Percentiles rank a stretch among this genome's conserved stretches.
Conservation (phyloP, 2,797 vertebrate species). For the Sebastes umbrosus region DNA sequence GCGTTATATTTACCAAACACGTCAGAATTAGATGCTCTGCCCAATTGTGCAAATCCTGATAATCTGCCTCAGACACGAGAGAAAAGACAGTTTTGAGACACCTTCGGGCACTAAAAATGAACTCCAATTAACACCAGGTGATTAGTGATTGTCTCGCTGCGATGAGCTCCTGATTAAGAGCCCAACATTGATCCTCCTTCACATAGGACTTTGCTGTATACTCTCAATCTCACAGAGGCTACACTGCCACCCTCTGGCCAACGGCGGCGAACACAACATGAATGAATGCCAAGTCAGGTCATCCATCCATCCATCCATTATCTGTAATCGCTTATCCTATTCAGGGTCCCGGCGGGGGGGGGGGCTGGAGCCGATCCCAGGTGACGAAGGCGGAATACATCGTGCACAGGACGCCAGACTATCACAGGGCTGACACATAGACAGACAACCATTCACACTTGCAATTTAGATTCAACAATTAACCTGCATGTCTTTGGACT, state of each 20-base stretch:
- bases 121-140: constrained; percentile 54
- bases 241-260: constrained; percentile 67
- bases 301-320: too few species aligned
- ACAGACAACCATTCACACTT: too few species aligned
- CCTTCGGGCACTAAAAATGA: constrained; percentile 13
- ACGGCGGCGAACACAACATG: not conserved
- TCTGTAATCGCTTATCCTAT: too few species aligned
- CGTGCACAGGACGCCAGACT: too few species aligned
- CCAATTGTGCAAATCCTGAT: constrained; percentile 58
- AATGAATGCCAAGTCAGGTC: not conserved
- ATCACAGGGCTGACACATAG: too few species aligned
- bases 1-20: constrained; percentile 15
- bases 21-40: constrained; percentile 32
- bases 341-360: too few species aligned
- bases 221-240: constrained; percentile 26
- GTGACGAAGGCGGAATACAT: too few species aligned
- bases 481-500: too few species aligned
- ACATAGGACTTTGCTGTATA: not conserved
- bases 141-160: constrained; percentile 51
- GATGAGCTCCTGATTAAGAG: constrained; percentile 41
- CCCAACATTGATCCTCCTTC: not conserved
- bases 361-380: too few species aligned
- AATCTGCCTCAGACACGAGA: constrained; percentile 33
- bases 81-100: constrained; percentile 24
- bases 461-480: too few species aligned